A percentile compares a stretch with the other conserved stretches of the same genome.
These are phyloP conservation scores for Fopius arisanus DNA, from an alignment of 1,140 invertebrate genomes.

Conservation along the genomic window DNA sequence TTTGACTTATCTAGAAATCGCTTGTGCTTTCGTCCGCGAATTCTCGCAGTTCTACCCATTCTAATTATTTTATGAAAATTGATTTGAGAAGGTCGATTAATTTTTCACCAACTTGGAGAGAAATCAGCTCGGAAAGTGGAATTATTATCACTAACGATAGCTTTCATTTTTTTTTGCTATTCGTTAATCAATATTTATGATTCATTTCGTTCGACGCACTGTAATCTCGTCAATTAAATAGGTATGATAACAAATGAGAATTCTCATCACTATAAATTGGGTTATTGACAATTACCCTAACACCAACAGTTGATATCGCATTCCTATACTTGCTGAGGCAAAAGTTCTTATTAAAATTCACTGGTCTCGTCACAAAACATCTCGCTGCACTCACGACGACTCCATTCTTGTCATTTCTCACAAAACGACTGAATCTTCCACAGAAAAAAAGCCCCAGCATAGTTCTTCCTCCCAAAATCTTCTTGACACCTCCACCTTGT, in stretches of 20 bases:
- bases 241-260: too few relatives aligned
- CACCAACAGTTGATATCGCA: not conserved
- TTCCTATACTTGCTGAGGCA: not conserved
- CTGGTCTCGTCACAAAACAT: not conserved
- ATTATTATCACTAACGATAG: too few relatives aligned
- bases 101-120: too few relatives aligned
- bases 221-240: too few relatives aligned
- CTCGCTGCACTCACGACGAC: not conserved
- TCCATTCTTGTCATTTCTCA: not conserved
- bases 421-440: not conserved
- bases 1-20: slow-evolving; percentile 52
- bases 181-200: too few relatives aligned
- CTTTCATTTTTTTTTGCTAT: too few relatives aligned
- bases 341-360: not conserved
- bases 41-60: slow-evolving; percentile 66
- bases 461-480: not conserved
- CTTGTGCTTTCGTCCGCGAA: slow-evolving; percentile 53
- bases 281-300: not conserved
- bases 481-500: not conserved
- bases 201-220: too few relatives aligned
- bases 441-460: not conserved
- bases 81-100: too few relatives aligned
- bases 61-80: not conserved
- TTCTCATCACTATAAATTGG: too few relatives aligned
- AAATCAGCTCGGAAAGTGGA: too few relatives aligned